A percentile compares a stretch with the other conserved stretches of the same genome.
These are phyloP conservation scores for Urophycis tenuis DNA, from an alignment of 2,797 vertebrate species.

Conservation along the genomic window DNA sequence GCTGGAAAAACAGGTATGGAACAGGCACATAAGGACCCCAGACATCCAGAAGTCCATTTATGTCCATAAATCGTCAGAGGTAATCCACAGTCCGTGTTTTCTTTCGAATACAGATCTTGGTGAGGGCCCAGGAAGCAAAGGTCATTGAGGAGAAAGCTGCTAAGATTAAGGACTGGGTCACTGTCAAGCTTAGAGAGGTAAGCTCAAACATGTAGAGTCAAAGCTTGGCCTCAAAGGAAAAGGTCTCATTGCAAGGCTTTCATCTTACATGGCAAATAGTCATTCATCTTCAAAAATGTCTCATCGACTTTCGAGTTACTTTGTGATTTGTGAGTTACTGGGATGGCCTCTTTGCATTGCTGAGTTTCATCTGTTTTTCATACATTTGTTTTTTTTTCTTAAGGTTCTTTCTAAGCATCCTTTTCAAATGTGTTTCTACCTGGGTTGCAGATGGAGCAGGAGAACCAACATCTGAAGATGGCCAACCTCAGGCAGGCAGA, in stretches of 20 bases:
- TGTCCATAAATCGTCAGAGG: slow-evolving; percentile 42
- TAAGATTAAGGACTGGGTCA: slow-evolving; percentile 97
- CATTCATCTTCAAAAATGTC: neutral
- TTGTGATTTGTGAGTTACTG: neutral
- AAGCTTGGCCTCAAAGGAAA: slow-evolving; percentile 4
- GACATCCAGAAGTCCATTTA: slow-evolving; percentile 50
- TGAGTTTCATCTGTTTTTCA: neutral
- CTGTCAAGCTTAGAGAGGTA: slow-evolving; percentile 86
- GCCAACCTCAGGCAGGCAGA: slow-evolving; percentile 79
- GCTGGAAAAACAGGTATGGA: slow-evolving; percentile 85
- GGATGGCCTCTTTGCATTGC: neutral
- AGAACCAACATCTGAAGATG: slow-evolving; percentile 85
- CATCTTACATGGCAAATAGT: slow-evolving; percentile 3
- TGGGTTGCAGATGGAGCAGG: slow-evolving; percentile 80
- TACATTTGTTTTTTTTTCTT: neutral
- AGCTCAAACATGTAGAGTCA: slow-evolving; percentile 40
- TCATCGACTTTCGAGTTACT: neutral
- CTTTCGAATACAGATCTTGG: slow-evolving; percentile 72
- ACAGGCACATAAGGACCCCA: slow-evolving; percentile 30
- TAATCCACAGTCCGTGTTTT: slow-evolving; percentile 33
- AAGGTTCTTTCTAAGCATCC: neutral
- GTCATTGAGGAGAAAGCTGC: slow-evolving; percentile 90
- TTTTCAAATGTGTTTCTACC: neutral
- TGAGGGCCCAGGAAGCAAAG: slow-evolving; percentile 88
- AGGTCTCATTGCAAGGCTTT: slow-evolving; percentile 21